Conservation (phyloP, 1,140 invertebrate species). For the Episyrphus balteatus region DNA sequence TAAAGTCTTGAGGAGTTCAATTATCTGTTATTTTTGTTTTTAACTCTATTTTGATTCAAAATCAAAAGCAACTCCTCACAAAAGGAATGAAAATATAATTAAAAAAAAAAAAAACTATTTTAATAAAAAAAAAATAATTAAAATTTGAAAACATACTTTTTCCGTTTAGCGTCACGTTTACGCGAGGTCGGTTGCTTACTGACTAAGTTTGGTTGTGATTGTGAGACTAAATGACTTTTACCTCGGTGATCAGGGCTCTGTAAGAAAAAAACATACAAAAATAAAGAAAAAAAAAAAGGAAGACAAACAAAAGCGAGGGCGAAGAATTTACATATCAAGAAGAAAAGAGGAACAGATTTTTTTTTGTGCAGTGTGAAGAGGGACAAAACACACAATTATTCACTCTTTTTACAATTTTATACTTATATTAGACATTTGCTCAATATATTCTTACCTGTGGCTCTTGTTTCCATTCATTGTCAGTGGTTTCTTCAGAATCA, state of each 20-base stretch:
- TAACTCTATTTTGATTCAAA: not conserved
- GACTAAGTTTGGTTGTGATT: conserved; percentile 23
- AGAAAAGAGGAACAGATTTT: no score
- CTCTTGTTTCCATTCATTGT: conserved; percentile 86
- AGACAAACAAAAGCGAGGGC: no score
- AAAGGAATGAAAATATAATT: not conserved
- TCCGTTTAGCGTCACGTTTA: conserved; percentile 1
- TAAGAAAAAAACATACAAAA: not conserved
- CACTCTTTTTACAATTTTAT: not conserved
- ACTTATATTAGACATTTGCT: no score
- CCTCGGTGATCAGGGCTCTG: conserved; percentile 12
- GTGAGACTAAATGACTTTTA: conserved; percentile 20
- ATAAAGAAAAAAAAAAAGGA: not conserved
- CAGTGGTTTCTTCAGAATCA: conserved; percentile 81
- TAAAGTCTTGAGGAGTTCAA: no score
- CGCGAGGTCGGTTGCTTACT: not conserved
- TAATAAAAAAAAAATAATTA: not conserved
- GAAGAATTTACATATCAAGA: no score
- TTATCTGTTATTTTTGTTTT: not conserved
- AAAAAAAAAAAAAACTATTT: no score
- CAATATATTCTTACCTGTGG: conserved; percentile 33
- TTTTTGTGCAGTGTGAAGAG: no score
- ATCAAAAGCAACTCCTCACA: not conserved
- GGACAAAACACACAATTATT: not conserved
- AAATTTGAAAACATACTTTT: not conserved